Evolutionary conservation across 2,888 invertebrate genomes (phyloP).

Genomic region (Lithodes maja): DNA sequence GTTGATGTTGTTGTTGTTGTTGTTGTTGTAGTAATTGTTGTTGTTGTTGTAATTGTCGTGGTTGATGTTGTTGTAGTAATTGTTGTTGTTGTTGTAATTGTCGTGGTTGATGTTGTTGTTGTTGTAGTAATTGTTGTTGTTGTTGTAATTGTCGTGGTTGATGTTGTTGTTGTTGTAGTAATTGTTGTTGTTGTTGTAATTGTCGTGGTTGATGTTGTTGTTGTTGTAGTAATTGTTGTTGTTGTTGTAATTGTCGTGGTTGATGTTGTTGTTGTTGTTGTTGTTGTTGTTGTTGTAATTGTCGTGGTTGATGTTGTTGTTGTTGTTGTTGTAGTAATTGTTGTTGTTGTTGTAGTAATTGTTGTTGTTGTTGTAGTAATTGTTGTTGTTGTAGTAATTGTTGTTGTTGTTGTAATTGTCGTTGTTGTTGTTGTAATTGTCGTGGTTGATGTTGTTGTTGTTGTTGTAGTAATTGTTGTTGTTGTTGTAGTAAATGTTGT

Average conservation of each 20-base stretch:
- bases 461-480: not conserved
- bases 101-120: not conserved
- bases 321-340: not conserved
- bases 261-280: too few species aligned
- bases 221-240: constrained; percentile 15
- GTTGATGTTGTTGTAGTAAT: not conserved
- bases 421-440: too few species aligned
- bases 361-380: not conserved
- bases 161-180: not conserved
- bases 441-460: not conserved
- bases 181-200: constrained; percentile 5
- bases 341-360: not conserved
- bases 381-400: not conserved
- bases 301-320: constrained; percentile 27
- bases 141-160: not conserved
- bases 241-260: not conserved
- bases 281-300: constrained; percentile 14
- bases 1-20: not conserved
- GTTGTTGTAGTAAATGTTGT: not conserved
- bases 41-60: not conserved
- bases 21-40: not conserved
- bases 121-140: not conserved
- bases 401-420: not conserved
- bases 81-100: not conserved
- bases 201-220: constrained; percentile 25